These are phyloP conservation scores for Xiphydria camelus DNA, from an alignment of 2,888 invertebrate genomes.

Conservation along the genomic window DNA sequence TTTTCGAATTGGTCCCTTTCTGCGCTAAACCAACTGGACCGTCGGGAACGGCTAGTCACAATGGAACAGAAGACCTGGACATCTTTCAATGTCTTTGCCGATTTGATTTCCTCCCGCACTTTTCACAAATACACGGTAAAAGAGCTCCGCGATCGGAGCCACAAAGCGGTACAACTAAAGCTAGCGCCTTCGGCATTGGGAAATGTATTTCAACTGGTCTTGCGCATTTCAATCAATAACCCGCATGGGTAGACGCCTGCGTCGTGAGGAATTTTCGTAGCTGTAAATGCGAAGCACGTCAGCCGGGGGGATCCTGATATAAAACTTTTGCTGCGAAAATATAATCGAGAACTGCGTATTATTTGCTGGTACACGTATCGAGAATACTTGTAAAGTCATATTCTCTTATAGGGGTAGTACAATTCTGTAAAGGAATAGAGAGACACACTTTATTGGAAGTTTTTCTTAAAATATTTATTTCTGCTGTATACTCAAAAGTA, in stretches of 20 bases:
- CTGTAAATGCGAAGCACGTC: too few species aligned
- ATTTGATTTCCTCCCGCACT: neutral
- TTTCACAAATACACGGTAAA: neutral
- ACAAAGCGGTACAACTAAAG: neutral
- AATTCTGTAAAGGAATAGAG: too few species aligned
- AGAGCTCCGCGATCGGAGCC: neutral
- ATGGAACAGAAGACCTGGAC: constrained; percentile 28
- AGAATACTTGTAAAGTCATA: too few species aligned
- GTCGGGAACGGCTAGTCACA: constrained; percentile 47
- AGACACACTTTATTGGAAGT: too few species aligned
- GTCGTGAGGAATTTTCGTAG: too few species aligned
- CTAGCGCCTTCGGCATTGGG: neutral
- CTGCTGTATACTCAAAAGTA: too few species aligned
- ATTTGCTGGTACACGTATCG: too few species aligned
- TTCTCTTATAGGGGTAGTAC: too few species aligned
- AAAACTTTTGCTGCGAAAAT: too few species aligned
- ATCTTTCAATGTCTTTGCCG: neutral
- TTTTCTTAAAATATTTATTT: too few species aligned
- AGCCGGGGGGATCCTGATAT: too few species aligned
- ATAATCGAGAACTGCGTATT: too few species aligned
- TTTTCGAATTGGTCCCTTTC: constrained; percentile 30
- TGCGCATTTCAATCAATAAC: constrained; percentile 56
- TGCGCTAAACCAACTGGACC: constrained; percentile 31
- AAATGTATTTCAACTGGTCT: constrained; percentile 19
- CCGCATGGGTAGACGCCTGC: constrained; percentile 41